Evolutionary conservation across 2,113 vertebrate genomes (phyloP), one percentile per base, ranked within the genome.

Genomic region (Phylloscopus whistleri): DNA sequence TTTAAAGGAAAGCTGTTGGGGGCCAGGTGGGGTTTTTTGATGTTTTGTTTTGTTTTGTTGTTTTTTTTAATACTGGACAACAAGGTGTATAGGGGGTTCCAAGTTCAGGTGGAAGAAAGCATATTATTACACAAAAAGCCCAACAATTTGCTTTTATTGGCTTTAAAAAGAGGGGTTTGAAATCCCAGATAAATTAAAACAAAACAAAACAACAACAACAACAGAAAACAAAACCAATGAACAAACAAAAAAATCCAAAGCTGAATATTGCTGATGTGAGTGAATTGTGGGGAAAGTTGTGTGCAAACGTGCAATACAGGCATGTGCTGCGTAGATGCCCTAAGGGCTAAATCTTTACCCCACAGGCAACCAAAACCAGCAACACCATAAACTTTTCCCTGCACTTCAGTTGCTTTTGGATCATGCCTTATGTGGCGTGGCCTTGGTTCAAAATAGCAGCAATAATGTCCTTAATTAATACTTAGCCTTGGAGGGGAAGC

Each of bases 381-480:
- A 90, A 44, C 0, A 6, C 10, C 33, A 84, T 59, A 68, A 84
- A 84, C 48, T 41, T 23, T 59, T 81, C 22, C 22, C 44, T 62
- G 48, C 28, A 19, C 6, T 73, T 69, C 35, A 75, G 51, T 33
- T 73, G 56, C 7, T 44, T 94, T 93, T 95, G 82, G 31, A 76
- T 74, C 43, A 49, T 33, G 30, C 68, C 41, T 49, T 51, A 9
- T 79, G 81, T 59, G 59, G 19, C 62, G 46, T 85, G 89, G 89
- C 70, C 82, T 82, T 58, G 20, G 46, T 87, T 95, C 94, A 95
- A 95, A 96, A 81, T 17, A 87, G 94, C 93, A 96, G 87, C 94
- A 86, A 33, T 46, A 67, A 56, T 51, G 51, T 76, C 69, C 64
- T 90, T 85, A 95, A 95, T 95, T 87, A 95, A 95, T 83, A 96